Evolutionary conservation across 2,113 vertebrate genomes (phyloP).

Genomic region (Cyanoramphus novaezelandiae): DNA sequence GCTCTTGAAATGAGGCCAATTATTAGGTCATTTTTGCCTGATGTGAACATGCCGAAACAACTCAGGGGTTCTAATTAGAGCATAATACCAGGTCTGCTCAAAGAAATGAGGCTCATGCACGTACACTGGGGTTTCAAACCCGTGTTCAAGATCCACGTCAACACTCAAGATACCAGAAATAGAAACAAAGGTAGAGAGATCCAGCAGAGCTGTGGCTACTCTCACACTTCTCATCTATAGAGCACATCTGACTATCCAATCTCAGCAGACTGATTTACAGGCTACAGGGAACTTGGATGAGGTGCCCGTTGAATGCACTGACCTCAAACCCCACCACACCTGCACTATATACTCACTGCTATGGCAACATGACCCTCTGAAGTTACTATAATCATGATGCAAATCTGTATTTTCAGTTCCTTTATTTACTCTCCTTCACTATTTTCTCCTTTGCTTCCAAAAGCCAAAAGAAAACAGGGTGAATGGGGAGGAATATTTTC

Average conservation of each 20-base stretch:
- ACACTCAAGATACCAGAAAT: background rate
- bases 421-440: background rate
- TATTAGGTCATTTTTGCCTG: slow-evolving; percentile 10
- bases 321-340: background rate
- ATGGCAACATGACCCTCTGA: background rate
- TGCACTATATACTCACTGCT: background rate
- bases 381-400: background rate
- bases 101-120: background rate
- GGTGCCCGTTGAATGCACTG: background rate
- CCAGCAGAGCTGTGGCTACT: background rate
- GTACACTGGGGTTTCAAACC: rapidly evolving
- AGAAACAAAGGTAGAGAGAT: background rate
- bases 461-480: background rate
- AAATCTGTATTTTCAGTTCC: background rate
- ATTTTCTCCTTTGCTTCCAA: background rate
- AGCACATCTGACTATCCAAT: background rate
- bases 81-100: background rate
- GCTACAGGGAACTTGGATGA: background rate
- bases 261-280: background rate
- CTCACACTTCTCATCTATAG: rapidly evolving
- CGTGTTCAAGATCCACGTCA: background rate
- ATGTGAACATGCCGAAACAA: background rate
- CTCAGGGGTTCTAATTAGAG: background rate
- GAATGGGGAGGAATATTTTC: background rate
- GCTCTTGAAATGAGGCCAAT: background rate